Conservation (phyloP, 92 coral and sea anemone genomes). For the Nematostella vectensis region DNA sequence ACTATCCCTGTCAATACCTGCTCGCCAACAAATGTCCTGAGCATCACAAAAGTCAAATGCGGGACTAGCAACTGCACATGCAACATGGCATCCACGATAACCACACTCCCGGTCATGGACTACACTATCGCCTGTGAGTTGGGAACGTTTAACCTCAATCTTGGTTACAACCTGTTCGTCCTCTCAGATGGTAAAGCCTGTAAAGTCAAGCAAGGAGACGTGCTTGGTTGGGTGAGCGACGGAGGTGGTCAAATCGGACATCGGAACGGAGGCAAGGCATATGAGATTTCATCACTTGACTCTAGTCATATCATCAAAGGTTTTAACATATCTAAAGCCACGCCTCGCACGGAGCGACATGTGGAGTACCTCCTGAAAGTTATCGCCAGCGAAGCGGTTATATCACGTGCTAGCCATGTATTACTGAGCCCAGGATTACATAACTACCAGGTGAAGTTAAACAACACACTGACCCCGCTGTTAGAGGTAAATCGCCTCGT, state of each 20-base stretch:
- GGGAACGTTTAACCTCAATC: constrained; percentile 25
- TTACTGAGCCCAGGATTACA: constrained; percentile 27
- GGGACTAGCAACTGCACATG: too few species aligned
- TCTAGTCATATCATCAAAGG: constrained; percentile 10
- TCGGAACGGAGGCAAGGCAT: constrained; percentile 19
- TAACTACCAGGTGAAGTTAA: constrained; percentile 31
- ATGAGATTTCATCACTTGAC: constrained; percentile 17
- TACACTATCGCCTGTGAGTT: constrained; percentile 27
- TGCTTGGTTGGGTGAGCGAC: constrained; percentile 60
- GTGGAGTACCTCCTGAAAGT: constrained; percentile 39
- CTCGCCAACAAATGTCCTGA: constrained; percentile 20
- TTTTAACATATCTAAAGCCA: constrained; percentile 27
- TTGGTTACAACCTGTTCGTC: constrained; percentile 59
- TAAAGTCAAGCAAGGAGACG: constrained; percentile 55
- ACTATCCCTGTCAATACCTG: too few species aligned
- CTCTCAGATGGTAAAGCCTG: constrained; percentile 38
- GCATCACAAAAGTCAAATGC: too few species aligned
- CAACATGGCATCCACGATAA: constrained; percentile 6
- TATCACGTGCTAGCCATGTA: constrained; percentile 22
- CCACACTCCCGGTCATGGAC: constrained; percentile 14
- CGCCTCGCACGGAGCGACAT: constrained; percentile 6
- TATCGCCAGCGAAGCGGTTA: constrained; percentile 50
- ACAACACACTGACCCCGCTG: constrained; percentile 18
- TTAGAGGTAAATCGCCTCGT: not conserved
- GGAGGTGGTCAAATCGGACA: constrained; percentile 57